Evolutionary conservation across 2,797 vertebrate species (phyloP).

Genomic region (Mus minutoides): DNA sequence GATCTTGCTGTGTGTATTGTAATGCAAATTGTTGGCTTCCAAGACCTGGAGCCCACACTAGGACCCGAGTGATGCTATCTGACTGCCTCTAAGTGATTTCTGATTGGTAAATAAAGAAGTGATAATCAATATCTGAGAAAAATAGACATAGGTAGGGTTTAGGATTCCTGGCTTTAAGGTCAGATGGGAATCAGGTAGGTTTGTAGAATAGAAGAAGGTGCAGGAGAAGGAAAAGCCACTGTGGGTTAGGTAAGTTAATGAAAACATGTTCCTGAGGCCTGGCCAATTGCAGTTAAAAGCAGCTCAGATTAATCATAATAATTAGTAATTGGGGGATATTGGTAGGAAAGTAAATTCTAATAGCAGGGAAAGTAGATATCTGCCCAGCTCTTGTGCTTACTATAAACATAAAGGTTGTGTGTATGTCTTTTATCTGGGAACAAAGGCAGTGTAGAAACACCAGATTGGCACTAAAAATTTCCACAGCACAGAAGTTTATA

Average conservation of each 20-base stretch:
- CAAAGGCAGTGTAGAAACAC: not conserved
- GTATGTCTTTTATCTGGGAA: not conserved
- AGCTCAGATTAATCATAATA: not conserved
- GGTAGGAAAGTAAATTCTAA: not conserved
- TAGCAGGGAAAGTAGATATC: not conserved
- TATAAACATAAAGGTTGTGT: not conserved
- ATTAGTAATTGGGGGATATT: not conserved
- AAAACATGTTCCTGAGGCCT: no score
- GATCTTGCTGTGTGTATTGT: not conserved
- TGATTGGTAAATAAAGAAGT: not conserved
- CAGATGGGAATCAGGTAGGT: not conserved
- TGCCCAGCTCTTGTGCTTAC: not conserved
- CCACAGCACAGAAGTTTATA: not conserved
- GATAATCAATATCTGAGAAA: not conserved
- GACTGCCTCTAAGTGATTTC: not conserved
- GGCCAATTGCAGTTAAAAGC: not conserved
- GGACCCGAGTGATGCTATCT: not conserved
- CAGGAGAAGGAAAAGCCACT: not conserved
- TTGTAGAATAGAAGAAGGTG: not conserved
- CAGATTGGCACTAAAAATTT: not conserved
- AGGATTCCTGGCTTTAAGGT: not conserved
- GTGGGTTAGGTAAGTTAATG: not conserved
- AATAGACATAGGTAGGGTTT: not conserved
- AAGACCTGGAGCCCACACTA: not conserved
- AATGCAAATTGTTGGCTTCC: not conserved